phyloP scores from a whole-genome alignment of 2,888 invertebrate genomes.

The Synanthedon formicaeformis region DNA sequence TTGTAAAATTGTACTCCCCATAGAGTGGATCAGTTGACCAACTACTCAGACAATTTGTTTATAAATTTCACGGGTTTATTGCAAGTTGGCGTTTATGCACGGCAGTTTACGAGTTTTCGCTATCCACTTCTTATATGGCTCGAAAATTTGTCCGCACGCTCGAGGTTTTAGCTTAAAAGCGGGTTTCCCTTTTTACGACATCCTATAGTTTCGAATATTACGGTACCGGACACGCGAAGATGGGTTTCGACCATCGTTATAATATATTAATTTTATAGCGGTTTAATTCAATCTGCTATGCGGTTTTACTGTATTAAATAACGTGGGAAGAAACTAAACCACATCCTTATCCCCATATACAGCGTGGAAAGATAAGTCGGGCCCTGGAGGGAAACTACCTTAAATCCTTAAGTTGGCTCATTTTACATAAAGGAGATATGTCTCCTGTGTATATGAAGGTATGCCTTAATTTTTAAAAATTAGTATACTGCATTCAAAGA shows the following conservation, averaged over 20 bases:
- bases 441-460: too few relatives aligned
- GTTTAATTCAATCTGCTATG: neutral
- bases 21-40: conserved; percentile 7
- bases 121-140: conserved; percentile 33
- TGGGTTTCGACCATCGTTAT: neutral
- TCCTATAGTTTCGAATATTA: conserved; percentile 13
- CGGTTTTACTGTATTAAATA: too few relatives aligned
- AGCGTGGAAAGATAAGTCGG: too few relatives aligned
- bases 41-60: conserved; percentile 10
- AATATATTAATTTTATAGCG: neutral
- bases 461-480: too few relatives aligned
- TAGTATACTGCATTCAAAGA: too few relatives aligned
- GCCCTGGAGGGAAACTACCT: too few relatives aligned
- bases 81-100: conserved; percentile 30
- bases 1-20: conserved; percentile 43
- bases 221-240: neutral
- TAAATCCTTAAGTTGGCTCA: too few relatives aligned
- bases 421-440: too few relatives aligned
- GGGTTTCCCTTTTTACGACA: conserved; percentile 33
- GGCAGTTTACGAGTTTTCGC: conserved; percentile 39
- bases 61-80: conserved; percentile 31
- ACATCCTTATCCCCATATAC: too few relatives aligned
- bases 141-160: conserved; percentile 41
- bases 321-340: too few relatives aligned
- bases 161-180: conserved; percentile 31